A percentile compares a stretch with the other conserved stretches of the same genome.
These are phyloP conservation scores for Spermophilus dauricus DNA, from an alignment of 2,113 vertebrate genomes.

Conservation along the genomic window DNA sequence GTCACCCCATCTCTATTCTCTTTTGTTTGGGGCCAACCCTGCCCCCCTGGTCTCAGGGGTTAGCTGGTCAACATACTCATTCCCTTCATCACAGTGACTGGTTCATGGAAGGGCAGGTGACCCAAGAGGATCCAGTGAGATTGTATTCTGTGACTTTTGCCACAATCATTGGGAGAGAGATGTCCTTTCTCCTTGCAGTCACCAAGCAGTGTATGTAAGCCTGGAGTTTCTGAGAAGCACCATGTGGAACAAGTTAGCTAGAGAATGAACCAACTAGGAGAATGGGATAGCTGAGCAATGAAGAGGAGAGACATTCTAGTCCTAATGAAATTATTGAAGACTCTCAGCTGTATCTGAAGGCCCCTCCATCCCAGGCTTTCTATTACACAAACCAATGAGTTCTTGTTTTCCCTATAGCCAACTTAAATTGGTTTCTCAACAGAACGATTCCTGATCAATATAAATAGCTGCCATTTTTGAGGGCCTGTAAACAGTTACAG, in stretches of 20 bases:
- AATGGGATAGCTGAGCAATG: not conserved
- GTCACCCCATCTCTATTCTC: not conserved
- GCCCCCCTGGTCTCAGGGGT: not conserved
- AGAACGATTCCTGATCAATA: conserved; percentile 19
- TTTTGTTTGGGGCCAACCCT: not conserved
- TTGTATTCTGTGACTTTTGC: not conserved
- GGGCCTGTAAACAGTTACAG: not conserved
- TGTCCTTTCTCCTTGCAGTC: not conserved
- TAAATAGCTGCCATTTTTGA: not conserved
- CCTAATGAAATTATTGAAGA: conserved; percentile 6
- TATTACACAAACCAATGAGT: not conserved
- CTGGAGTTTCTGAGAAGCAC: not conserved
- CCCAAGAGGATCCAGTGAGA: not conserved
- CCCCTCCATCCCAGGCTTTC: not conserved
- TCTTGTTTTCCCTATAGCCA: conserved; percentile 36
- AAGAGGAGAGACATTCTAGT: not conserved
- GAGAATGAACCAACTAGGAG: not conserved
- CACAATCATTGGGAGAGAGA: not conserved
- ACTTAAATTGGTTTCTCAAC: conserved; percentile 44
- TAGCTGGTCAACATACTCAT: not conserved
- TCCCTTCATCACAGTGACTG: not conserved
- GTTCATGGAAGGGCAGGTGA: not conserved
- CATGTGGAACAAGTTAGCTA: not conserved
- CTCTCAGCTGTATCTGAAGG: conserved; percentile 17
- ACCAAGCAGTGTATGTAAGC: not conserved